Conservation (phyloP, 1,140 invertebrate species). For the Lasioglossum baleicum region DNA sequence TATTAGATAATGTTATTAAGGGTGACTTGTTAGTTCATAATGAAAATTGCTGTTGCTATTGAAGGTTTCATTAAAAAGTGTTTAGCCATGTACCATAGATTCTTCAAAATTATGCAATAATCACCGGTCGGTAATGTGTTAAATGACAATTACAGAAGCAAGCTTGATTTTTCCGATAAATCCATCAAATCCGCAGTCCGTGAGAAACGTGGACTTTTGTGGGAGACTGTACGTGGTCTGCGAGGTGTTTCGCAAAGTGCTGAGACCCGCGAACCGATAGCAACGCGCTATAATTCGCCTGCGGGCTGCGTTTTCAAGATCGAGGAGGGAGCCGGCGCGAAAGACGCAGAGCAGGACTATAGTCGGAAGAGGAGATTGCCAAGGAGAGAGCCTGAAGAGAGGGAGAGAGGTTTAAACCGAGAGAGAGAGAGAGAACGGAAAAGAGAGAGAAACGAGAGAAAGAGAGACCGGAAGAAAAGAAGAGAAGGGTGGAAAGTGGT, state of each 20-base stretch:
- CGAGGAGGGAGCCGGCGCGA: slow-evolving; percentile 14
- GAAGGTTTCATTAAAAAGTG: too few relatives aligned
- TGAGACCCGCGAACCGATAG: background rate
- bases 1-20: too few relatives aligned
- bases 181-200: too few relatives aligned
- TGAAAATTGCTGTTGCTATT: too few relatives aligned
- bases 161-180: too few relatives aligned
- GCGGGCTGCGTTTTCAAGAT: background rate
- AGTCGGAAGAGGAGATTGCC: slow-evolving; percentile 27
- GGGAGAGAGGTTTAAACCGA: slow-evolving; percentile 3
- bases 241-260: background rate
- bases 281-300: background rate
- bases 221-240: too few relatives aligned
- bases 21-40: too few relatives aligned
- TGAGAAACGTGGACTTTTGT: too few relatives aligned
- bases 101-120: too few relatives aligned
- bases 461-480: slow-evolving; percentile 20
- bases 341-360: slow-evolving; percentile 14
- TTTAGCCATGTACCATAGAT: too few relatives aligned
- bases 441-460: slow-evolving; percentile 40
- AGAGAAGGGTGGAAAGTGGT: slow-evolving; percentile 52
- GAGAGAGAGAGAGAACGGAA: slow-evolving; percentile 18
- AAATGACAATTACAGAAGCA: too few relatives aligned
- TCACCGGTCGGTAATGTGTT: too few relatives aligned
- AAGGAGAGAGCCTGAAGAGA: slow-evolving; percentile 30